These are phyloP conservation scores for Pocota personata DNA, from an alignment of 2,888 invertebrate species.

Conservation along the genomic window DNA sequence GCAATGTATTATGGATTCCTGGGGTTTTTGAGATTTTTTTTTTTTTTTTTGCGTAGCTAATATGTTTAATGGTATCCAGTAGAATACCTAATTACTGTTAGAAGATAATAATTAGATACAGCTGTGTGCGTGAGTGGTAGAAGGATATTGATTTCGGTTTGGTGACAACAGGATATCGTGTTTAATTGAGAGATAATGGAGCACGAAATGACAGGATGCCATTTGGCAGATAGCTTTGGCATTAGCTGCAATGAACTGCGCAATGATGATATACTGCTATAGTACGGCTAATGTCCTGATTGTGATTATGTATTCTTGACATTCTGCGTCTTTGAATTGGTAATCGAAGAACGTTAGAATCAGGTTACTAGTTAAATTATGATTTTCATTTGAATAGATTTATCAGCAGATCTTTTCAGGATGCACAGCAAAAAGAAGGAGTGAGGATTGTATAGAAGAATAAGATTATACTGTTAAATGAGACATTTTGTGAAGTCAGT, in stretches of 20 bases:
- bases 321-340: not conserved
- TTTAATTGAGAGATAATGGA: not conserved
- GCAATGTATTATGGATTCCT: conserved; percentile 9
- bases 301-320: not conserved
- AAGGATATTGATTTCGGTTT: not conserved
- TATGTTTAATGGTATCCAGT: not conserved
- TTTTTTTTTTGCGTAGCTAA: not conserved
- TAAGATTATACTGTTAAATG: no score
- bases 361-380: not conserved
- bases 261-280: not conserved
- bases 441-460: no score
- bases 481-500: no score
- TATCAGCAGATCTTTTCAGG: not conserved
- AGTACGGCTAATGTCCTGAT: not conserved
- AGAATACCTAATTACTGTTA: not conserved
- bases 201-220: not conserved
- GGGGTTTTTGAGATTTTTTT: not conserved
- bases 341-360: not conserved
- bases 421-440: no score
- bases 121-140: not conserved
- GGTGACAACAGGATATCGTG: not conserved
- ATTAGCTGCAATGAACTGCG: not conserved
- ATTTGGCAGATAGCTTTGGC: not conserved
- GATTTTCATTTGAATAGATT: not conserved
- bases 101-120: not conserved